Base-by-base conservation (phyloP, 2,797 vertebrate species). In the Hemitrygon akajei region DNA sequence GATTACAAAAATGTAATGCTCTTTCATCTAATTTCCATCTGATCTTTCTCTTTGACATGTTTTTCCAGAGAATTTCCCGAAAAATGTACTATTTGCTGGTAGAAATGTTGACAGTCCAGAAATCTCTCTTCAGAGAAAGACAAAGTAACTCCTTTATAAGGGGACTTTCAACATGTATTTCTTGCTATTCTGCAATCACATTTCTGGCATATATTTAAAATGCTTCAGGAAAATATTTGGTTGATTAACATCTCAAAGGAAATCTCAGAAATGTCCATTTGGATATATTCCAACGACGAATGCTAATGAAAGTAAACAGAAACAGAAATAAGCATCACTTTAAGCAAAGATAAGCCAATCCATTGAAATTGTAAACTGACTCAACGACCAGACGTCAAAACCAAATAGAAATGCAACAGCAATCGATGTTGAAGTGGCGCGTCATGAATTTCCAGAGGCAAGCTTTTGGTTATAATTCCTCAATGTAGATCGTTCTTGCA, bases 341-440 rank as follows among this genome's bases (percentile, higher is more conserved):
- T 86, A 58, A 58, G 58, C n/a, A 3, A 63, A 56, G 56, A n/a
- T 86, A 86, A 86, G n/a, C 9, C 56, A 63, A n/a, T 27, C 27
- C 82, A 91, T 84, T 56, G 22, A 84, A 3, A 81, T 18, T 22
- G 18, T 9, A 40, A 76, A 3, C 63, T 30, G 20, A 91, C 63
- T 34, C 63, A 91, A 91, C 63, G 3, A 37, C n/a, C 20, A 34
- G 60, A 9, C 5, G 25, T 91, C 63, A 91, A 91, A 37, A 18
- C 30, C 60, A 91, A 37, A 18, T 18, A 69, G 87, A 91, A 91
- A n/a, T 89, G n/a, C 20, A 91, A 91, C n/a, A 91, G n/a, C 34
- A 60, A 22, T 63, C n/a, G 63, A 69, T 30, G 66, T n/a, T 69
- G 58, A 30, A 89, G 60, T 66, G 86, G 58, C 27, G 66, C 30